phyloP scores from a whole-genome alignment of 2,888 invertebrate species.

The Aricia artaxerxes region DNA sequence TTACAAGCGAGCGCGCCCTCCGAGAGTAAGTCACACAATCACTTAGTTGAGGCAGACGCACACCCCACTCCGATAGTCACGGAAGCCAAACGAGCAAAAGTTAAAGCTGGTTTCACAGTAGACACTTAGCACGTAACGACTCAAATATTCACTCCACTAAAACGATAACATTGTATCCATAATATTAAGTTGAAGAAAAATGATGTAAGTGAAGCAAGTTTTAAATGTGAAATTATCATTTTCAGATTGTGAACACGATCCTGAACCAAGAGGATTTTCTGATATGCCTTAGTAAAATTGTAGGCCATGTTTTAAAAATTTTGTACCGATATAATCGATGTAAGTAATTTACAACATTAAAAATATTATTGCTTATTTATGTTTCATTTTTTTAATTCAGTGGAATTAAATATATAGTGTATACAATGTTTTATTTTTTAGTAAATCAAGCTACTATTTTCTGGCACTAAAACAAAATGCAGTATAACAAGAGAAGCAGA shows the following conservation, averaged over 20 bases:
- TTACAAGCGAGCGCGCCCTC: slow-evolving; percentile 53
- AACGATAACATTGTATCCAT: neutral
- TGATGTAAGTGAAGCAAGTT: neutral
- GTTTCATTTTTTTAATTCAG: neutral
- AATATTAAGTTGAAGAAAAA: neutral
- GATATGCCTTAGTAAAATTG: slow-evolving; percentile 35
- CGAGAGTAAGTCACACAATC: slow-evolving; percentile 54
- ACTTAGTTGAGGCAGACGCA: slow-evolving; percentile 44
- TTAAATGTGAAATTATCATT: slow-evolving; percentile 35
- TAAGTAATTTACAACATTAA: slow-evolving; percentile 39
- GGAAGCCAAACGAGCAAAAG: slow-evolving; percentile 58
- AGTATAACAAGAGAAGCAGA: neutral
- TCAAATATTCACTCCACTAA: neutral
- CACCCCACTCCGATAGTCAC: slow-evolving; percentile 55
- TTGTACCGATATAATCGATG: slow-evolving; percentile 22
- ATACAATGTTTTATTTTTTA: neutral
- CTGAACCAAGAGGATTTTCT: slow-evolving; percentile 43
- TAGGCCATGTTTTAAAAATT: slow-evolving; percentile 24
- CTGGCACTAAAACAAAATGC: too few species aligned
- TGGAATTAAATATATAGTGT: neutral
- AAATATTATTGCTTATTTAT: slow-evolving; percentile 40
- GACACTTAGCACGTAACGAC: slow-evolving; percentile 46
- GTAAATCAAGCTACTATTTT: too few species aligned
- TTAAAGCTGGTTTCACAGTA: slow-evolving; percentile 67
- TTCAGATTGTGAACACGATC: slow-evolving; percentile 47